Evolutionary conservation across 2,888 invertebrate species (phyloP), one percentile per base, ranked within the genome.

Genomic region (Encarsia formosa): DNA sequence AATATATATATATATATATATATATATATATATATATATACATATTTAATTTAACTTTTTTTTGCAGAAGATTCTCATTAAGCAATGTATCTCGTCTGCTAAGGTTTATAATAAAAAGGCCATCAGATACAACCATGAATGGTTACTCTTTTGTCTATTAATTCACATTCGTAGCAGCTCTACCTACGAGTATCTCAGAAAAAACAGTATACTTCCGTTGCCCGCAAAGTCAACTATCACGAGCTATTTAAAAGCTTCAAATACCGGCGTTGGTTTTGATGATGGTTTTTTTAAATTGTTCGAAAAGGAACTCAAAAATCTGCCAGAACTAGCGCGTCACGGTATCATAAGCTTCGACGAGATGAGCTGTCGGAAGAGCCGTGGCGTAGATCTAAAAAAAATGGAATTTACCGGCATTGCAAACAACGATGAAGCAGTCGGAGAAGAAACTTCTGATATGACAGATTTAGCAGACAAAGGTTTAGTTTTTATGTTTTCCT

Each of bases 401-500:
- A 8, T 29, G 8, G 8, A 8, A 9, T 29, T 9, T 13, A 29
- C 8, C 13, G 29, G 29, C 13, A 8, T 29, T 13, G 13, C 29
- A 29, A 13, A 29, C 13, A 9, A 9, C 29, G 29, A 13, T 9
- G 29, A 29, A 29, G 29, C 8, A 9, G n/a, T n/a, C n/a, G 29
- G 29, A 29, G 8, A 8, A 29, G 8, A 29, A 13, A 9, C 29
- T 8, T 9, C 29, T 29, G 29, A 29, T 13, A 29, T 29, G 8
- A 13, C 8, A 9, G 29, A 29, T 29, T 13, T 9, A 13, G 29
- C 29, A 29, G 13, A 8, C 8, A 8, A 29, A 8, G 29, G 29
- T 15, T 35, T 55, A 19, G 59, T 59, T 3, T 52, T 59, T 18
- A 55, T 57, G 50, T 59, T 49, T 19, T 39, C 40, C 8, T 38